phyloP scores from a whole-genome alignment of 2,113 vertebrate genomes.

The Ictalurus furcatus region DNA sequence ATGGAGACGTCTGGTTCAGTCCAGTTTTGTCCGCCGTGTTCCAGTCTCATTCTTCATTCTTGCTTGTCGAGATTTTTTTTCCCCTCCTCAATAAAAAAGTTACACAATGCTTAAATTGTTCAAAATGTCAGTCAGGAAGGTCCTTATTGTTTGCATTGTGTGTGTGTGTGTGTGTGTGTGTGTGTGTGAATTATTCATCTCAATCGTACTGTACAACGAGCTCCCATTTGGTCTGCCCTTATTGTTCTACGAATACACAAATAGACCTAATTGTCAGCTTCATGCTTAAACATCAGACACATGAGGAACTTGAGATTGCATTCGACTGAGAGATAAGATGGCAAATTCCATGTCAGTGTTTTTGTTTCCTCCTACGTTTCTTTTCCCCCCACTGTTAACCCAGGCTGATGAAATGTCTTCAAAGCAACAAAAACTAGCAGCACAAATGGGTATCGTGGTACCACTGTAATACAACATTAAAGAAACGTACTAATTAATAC shows the following conservation, averaged over 20 bases:
- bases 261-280: not conserved
- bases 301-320: not conserved
- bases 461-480: not conserved
- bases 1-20: slow-evolving; percentile 15
- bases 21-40: not conserved
- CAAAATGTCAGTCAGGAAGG: not conserved
- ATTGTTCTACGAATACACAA: not conserved
- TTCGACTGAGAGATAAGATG: not conserved
- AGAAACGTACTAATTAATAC: too few relatives aligned
- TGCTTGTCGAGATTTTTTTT: not conserved
- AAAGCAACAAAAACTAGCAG: not conserved
- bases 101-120: slow-evolving; percentile 23
- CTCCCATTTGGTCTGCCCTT: not conserved
- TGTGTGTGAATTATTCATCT: not conserved
- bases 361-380: not conserved
- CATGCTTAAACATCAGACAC: not conserved
- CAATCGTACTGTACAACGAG: not conserved
- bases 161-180: not conserved
- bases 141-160: not conserved
- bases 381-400: not conserved
- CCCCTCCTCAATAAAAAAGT: not conserved
- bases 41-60: not conserved
- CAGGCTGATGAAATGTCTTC: not conserved
- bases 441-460: not conserved
- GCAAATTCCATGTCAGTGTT: not conserved